These are phyloP conservation scores for Semnornis frantzii DNA, from an alignment of 2,113 vertebrate species.

Conservation along the genomic window DNA sequence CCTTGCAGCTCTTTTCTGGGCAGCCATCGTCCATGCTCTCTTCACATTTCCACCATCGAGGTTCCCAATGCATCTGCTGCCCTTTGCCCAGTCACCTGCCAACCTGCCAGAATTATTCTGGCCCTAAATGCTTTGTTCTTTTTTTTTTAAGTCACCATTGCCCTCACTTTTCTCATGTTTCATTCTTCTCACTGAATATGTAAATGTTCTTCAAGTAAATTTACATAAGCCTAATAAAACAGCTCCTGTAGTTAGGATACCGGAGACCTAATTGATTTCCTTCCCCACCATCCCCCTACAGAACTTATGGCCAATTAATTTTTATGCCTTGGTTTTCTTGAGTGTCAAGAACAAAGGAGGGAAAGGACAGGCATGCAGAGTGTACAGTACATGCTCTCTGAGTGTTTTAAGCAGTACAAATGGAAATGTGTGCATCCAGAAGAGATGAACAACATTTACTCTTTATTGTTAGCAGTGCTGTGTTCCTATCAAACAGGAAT, in stretches of 20 bases:
- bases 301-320: background rate
- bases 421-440: background rate
- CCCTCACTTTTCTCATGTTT: background rate
- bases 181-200: background rate
- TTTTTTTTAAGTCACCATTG: background rate
- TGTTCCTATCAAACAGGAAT: background rate
- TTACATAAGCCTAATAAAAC: background rate
- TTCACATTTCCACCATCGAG: background rate
- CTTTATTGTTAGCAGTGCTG: background rate
- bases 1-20: background rate
- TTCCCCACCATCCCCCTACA: background rate
- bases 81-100: background rate
- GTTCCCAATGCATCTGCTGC: background rate
- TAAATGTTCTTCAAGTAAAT: background rate
- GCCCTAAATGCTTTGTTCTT: background rate
- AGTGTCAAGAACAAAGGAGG: background rate
- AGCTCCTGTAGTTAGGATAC: background rate
- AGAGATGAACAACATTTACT: background rate
- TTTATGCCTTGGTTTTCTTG: background rate
- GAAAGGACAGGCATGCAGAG: background rate
- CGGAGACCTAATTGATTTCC: background rate
- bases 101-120: background rate
- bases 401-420: background rate
- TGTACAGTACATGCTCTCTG: background rate
- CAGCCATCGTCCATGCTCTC: accelerated